Evolutionary conservation across 1,140 invertebrate genomes (phyloP).

Genomic region (Calephelis virginiensis): DNA sequence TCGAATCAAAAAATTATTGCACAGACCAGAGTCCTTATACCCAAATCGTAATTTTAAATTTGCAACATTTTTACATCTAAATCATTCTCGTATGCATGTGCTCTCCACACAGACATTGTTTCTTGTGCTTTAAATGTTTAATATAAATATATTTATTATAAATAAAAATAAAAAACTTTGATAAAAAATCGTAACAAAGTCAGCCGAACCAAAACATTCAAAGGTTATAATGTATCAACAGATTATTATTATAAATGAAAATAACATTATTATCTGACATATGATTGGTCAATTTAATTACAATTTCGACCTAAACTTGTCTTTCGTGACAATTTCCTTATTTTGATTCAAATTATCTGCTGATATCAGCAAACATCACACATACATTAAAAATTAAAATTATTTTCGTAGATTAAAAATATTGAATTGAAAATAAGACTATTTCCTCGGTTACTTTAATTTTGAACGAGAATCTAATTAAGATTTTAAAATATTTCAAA

Average conservation of each 20-base stretch:
- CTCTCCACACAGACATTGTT: neutral
- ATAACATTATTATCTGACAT: too few relatives aligned
- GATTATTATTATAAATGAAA: neutral
- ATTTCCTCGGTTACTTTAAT: neutral
- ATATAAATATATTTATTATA: constrained; percentile 12
- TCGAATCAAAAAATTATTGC: too few relatives aligned
- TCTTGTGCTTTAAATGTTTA: constrained; percentile 10
- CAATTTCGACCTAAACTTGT: neutral
- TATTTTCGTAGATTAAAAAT: neutral
- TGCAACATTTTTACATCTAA: neutral
- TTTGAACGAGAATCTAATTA: constrained; percentile 2
- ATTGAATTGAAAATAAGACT: constrained; percentile 6
- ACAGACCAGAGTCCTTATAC: neutral
- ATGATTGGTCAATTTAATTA: too few relatives aligned
- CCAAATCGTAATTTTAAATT: neutral
- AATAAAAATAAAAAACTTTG: constrained; percentile 12
- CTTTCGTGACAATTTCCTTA: neutral
- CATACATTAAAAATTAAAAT: neutral
- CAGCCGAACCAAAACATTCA: neutral
- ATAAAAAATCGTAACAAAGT: neutral
- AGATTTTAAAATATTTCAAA: neutral
- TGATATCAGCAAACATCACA: neutral
- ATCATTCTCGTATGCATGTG: neutral
- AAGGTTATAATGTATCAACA: neutral
- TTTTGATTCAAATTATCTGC: neutral